These are phyloP conservation scores for Pollachius pollachius DNA, from an alignment of 2,113 vertebrate species.

Conservation along the genomic window DNA sequence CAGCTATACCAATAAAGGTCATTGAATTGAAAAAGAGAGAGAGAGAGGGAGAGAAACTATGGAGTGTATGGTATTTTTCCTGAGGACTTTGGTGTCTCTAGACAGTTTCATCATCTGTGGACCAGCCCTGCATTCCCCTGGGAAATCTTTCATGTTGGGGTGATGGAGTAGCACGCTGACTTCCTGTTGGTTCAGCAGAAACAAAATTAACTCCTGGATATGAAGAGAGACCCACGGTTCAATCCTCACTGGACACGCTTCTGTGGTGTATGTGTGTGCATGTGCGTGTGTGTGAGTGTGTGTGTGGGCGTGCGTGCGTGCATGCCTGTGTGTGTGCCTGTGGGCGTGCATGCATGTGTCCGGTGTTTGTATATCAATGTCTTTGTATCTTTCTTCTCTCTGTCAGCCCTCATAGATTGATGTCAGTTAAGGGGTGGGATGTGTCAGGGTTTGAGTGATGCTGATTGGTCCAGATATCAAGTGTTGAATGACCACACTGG, in stretches of 20 bases:
- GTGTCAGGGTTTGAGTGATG: neutral
- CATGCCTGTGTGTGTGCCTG: no score
- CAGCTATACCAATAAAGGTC: no score
- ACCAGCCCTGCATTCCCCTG: conserved; percentile 38
- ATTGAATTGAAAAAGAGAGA: neutral
- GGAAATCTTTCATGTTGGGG: conserved; percentile 39
- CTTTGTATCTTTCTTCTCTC: no score
- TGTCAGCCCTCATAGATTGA: no score
- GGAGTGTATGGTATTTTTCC: neutral
- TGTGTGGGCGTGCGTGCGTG: conserved; percentile 12
- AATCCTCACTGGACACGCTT: neutral
- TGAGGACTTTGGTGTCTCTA: neutral
- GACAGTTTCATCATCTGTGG: conserved; percentile 33
- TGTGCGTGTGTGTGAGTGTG: neutral
- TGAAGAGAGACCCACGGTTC: conserved; percentile 10
- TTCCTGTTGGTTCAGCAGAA: conserved; percentile 41
- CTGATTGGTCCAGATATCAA: neutral
- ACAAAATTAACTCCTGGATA: conserved; percentile 30
- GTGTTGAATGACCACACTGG: neutral
- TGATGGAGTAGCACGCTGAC: conserved; percentile 1
- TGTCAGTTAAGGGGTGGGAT: neutral
- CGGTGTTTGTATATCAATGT: no score
- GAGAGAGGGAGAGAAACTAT: neutral
- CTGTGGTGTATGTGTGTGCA: neutral
- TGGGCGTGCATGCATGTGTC: no score